Evolutionary conservation across 2,797 vertebrate genomes (phyloP).

Genomic region (Muraenolepis orangiensis): DNA sequence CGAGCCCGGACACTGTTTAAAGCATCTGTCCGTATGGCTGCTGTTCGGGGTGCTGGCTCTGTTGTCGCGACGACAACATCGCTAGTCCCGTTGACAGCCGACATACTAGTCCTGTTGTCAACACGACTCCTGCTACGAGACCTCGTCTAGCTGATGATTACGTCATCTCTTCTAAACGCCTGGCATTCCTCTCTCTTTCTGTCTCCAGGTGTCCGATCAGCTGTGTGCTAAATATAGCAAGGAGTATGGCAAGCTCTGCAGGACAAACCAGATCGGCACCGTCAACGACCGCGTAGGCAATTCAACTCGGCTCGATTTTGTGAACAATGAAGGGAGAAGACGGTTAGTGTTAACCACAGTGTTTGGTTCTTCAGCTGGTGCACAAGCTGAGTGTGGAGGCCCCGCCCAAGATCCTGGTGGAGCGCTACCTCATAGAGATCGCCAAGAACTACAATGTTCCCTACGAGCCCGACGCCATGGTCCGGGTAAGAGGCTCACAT

Average conservation of each 20-base stretch:
- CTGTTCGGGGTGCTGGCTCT: not conserved
- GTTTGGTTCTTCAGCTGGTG: constrained; percentile 80
- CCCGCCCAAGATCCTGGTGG: constrained; percentile 96
- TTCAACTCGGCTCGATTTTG: not conserved
- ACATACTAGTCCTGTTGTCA: not conserved
- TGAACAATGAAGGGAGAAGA: not conserved
- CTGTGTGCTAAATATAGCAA: constrained; percentile 98
- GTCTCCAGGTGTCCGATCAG: constrained; percentile 89
- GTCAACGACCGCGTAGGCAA: constrained; percentile 89
- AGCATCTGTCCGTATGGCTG: not conserved
- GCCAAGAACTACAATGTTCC: constrained; percentile 98
- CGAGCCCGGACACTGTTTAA: not conserved
- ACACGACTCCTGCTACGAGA: not conserved
- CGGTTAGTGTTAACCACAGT: constrained; percentile 12
- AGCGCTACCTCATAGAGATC: constrained; percentile 97
- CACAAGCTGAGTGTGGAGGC: constrained; percentile 95
- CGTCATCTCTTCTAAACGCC: not conserved
- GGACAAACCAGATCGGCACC: constrained; percentile 97
- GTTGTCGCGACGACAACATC: no score
- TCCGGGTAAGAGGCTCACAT: constrained; percentile 79
- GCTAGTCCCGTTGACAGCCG: no score
- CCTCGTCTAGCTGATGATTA: not conserved
- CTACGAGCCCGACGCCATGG: constrained; percentile 93
- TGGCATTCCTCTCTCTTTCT: constrained; percentile 25
- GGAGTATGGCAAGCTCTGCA: constrained; percentile 96